Evolutionary conservation across 2,797 vertebrate genomes (phyloP).

Genomic region (Bradypus variegatus): DNA sequence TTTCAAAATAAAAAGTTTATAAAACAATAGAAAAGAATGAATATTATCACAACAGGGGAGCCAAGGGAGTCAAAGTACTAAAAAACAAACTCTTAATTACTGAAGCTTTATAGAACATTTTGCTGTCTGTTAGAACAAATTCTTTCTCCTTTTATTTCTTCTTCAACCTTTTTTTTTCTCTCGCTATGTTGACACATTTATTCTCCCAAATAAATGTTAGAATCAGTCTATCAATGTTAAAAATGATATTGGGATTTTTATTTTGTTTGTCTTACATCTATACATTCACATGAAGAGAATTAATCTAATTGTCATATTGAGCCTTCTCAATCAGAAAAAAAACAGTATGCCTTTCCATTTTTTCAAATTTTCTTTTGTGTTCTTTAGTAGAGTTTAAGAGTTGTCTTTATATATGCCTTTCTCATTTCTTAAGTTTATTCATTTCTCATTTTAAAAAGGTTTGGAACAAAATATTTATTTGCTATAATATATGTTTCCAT

Average conservation of each 20-base stretch:
- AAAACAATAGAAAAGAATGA: neutral
- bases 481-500: neutral
- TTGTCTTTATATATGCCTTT: neutral
- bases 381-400: neutral
- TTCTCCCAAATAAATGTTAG: neutral
- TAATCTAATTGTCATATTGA: neutral
- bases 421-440: neutral
- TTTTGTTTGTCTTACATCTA: conserved; percentile 4
- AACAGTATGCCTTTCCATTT: neutral
- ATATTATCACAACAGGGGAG: neutral
- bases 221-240: neutral
- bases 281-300: neutral
- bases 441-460: neutral
- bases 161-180: neutral
- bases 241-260: neutral
- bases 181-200: neutral
- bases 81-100: neutral
- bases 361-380: neutral
- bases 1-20: no score
- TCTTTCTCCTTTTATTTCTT: neutral
- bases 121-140: neutral
- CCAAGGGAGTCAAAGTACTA: neutral
- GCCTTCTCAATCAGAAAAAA: neutral
- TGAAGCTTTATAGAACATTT: neutral
- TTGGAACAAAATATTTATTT: conserved; percentile 5